These are phyloP conservation scores for Peucedramus taeniatus DNA, from an alignment of 2,113 vertebrate genomes.

Conservation along the genomic window DNA sequence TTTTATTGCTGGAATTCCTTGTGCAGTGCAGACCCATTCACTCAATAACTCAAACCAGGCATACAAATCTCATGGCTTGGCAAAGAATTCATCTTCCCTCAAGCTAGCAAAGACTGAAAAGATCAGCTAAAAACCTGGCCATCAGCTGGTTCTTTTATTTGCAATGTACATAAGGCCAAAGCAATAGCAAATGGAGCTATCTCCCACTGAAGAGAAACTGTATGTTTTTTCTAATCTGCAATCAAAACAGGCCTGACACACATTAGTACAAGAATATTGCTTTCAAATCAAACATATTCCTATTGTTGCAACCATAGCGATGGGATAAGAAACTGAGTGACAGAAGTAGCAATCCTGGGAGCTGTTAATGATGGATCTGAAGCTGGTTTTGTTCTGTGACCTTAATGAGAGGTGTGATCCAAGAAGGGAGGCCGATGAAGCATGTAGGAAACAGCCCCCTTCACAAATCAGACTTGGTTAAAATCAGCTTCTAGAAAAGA, in stretches of 20 bases:
- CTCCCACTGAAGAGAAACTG: not conserved
- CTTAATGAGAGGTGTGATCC: not conserved
- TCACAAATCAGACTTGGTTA: not conserved
- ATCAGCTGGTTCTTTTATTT: not conserved
- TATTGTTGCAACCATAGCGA: not conserved
- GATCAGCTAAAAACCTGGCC: not conserved
- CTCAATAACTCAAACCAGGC: constrained; percentile 12
- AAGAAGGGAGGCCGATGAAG: not conserved
- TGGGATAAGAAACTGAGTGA: not conserved
- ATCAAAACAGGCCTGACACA: not conserved
- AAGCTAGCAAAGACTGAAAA: not conserved
- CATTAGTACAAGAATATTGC: not conserved
- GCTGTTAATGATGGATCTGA: not conserved
- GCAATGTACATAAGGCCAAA: not conserved
- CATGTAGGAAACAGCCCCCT: not conserved
- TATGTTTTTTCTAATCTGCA: not conserved
- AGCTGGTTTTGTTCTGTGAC: not conserved
- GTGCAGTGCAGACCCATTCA: not conserved
- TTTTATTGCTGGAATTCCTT: constrained; percentile 18
- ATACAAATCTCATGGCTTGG: not conserved
- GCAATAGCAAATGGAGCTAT: not conserved
- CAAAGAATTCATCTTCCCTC: not conserved
- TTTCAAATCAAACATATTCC: not conserved
- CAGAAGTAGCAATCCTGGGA: not conserved
- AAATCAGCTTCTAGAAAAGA: not conserved